Evolutionary conservation across 2,888 invertebrate genomes (phyloP).

Genomic region (Lithophane socia): DNA sequence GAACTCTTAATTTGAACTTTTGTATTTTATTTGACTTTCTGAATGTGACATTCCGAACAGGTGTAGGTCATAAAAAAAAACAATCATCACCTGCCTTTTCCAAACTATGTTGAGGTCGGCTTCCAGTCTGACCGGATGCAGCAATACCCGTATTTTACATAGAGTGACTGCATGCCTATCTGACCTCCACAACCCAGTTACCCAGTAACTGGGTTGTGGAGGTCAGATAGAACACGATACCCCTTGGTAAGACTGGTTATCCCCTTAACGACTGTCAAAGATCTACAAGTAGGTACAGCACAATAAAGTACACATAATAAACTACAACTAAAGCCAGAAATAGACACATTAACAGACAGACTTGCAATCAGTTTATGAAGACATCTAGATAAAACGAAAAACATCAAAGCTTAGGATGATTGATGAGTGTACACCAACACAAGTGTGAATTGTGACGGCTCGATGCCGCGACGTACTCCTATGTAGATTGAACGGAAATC

Average conservation of each 20-base stretch:
- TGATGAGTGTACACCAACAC: conserved; percentile 52
- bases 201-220: no score
- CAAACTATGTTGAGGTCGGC: neutral
- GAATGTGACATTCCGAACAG: neutral
- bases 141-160: neutral
- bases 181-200: neutral
- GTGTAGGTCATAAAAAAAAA: neutral
- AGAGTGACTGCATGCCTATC: no score
- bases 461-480: conserved; percentile 16
- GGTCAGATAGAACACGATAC: no score
- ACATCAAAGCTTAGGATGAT: conserved; percentile 46
- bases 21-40: neutral
- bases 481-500: conserved; percentile 68
- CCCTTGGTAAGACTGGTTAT: neutral
- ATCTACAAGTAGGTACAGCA: neutral
- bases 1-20: neutral
- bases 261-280: neutral
- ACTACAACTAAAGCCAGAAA: neutral
- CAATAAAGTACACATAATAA: neutral
- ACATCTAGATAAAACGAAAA: conserved; percentile 34
- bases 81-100: neutral
- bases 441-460: conserved; percentile 41
- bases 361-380: conserved; percentile 27
- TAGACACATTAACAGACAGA: conserved; percentile 11
- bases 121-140: neutral